These are phyloP conservation scores for Tragelaphus buxtoni DNA, from an alignment of 2,113 vertebrate species.

Conservation along the genomic window DNA sequence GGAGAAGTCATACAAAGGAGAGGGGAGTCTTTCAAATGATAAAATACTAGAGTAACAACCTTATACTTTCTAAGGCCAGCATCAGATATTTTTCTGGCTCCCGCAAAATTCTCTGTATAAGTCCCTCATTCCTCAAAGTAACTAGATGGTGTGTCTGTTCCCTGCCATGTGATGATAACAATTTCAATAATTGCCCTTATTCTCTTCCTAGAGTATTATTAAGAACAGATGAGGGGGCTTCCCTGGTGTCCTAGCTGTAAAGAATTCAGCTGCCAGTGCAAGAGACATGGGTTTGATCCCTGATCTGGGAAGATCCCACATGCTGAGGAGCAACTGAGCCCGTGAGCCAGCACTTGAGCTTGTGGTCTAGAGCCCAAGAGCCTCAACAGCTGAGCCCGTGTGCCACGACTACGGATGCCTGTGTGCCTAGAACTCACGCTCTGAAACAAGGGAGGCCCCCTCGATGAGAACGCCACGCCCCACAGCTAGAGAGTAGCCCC, in stretches of 20 bases:
- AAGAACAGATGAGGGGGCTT: background rate
- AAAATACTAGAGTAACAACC: background rate
- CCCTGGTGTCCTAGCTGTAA: background rate
- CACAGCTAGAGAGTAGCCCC: background rate
- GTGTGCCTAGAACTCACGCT: background rate
- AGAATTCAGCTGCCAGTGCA: background rate
- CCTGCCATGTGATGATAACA: background rate
- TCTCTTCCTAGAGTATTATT: background rate
- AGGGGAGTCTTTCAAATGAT: background rate
- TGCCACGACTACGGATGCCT: rapidly evolving
- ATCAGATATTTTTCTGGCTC: background rate
- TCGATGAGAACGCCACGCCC: background rate
- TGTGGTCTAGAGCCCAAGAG: background rate
- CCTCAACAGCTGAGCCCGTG: background rate
- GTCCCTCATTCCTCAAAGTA: background rate
- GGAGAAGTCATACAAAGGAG: background rate
- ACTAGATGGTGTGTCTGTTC: background rate
- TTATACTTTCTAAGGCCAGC: background rate
- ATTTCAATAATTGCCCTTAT: background rate
- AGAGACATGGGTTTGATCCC: background rate
- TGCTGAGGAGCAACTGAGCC: rapidly evolving
- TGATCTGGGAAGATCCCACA: background rate
- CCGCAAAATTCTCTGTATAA: background rate
- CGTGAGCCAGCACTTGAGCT: background rate
- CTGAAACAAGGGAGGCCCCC: background rate